Evolutionary conservation across 2,888 invertebrate species (phyloP), one percentile per base, ranked within the genome.

Genomic region (Nomada fucata): DNA sequence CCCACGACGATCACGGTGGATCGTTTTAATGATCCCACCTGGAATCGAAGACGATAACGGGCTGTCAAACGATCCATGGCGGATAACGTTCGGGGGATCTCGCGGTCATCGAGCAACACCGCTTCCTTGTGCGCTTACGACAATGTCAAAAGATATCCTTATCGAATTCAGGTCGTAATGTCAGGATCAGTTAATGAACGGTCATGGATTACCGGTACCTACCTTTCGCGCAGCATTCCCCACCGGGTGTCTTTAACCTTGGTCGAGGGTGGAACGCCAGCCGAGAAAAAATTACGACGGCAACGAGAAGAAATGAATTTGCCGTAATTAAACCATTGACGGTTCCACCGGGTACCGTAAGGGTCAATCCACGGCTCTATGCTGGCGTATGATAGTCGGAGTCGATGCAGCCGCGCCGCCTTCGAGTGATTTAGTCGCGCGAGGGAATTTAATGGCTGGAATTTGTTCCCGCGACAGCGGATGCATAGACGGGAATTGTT

Each of bases 321-420:
- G 75, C 64, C 86, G 88, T 88, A 88, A 88, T 88, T 88, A 88
- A 88, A 88, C 76, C 88, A 88, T 86, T 84, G 88, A 86, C 88
- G 86, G 60, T 71, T 61, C 15, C 36, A 85, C 52, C 70, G 63
- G 78, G 78, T 88, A 88, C 88, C 88, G 88, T 88, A 88, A 88
- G 84, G 88, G 88, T 88, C 87, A 88, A 82, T 81, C 79, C 76
- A 57, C 75, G 85, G 85, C 73, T 42, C 65, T 53, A 57, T 87
- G 82, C 42, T 15, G 23, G 83, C 75, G 77, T 82, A 79, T 86
- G 84, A 74, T 85, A 83, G 84, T 65, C 75, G 59, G 15, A 42
- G 61, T 44, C 13, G 53, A 70, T 74, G 70, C 71, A 11, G 26
- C 50, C 53, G 67, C 81, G 76, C 69, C 65, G 75, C 60, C 75